Percentiles rank a stretch among this genome's conserved stretches.
These are phyloP conservation scores for Mustela erminea DNA, from an alignment of 2,797 vertebrate species.

Conservation along the genomic window DNA sequence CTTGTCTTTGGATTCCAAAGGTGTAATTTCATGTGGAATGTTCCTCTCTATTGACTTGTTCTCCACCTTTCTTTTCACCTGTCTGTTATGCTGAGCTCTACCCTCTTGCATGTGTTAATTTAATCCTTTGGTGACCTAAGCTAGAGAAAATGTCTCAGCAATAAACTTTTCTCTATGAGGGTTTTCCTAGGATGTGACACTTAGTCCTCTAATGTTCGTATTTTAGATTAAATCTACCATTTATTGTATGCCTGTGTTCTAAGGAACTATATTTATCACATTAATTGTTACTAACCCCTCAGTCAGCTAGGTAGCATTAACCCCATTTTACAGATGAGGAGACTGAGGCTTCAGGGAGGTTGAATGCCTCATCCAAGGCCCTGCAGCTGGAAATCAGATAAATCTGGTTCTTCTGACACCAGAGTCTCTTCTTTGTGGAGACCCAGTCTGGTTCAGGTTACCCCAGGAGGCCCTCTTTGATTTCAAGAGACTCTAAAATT, in stretches of 20 bases:
- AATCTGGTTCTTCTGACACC: neutral
- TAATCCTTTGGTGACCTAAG: neutral
- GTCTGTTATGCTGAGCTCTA: conserved; percentile 16
- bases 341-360: conserved; percentile 8
- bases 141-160: conserved; percentile 4
- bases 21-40: neutral
- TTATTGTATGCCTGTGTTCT: neutral
- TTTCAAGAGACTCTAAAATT: neutral
- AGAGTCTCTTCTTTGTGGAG: neutral
- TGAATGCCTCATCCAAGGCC: neutral
- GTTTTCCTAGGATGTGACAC: neutral
- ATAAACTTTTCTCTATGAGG: neutral
- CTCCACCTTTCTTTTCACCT: conserved; percentile 38
- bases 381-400: neutral
- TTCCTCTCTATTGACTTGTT: conserved; percentile 5
- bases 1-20: neutral
- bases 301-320: neutral
- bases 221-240: neutral
- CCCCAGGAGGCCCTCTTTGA: neutral
- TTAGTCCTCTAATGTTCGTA: neutral
- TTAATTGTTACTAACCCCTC: neutral
- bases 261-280: neutral
- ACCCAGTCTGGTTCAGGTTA: neutral
- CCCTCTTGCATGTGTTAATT: neutral
- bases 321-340: conserved; percentile 30